Conservation (phyloP, 2,797 vertebrate species). For the Anisognathus igniventris region DNA sequence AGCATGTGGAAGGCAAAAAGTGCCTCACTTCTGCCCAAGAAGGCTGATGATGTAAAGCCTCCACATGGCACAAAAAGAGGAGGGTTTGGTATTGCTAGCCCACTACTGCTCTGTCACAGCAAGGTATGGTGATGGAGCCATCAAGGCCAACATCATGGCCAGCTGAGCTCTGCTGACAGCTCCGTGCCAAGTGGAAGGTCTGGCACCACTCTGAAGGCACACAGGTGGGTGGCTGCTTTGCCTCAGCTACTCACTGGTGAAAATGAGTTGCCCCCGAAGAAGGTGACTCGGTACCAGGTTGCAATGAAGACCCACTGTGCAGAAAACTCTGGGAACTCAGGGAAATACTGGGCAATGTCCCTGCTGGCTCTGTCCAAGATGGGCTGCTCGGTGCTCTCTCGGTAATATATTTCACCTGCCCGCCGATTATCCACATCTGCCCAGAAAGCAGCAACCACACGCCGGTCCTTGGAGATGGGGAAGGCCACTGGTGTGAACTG, state of each 20-base stretch:
- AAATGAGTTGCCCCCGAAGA: constrained; percentile 89
- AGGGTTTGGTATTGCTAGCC: neutral
- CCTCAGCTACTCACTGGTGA: constrained; percentile 83
- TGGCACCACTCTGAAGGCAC: neutral
- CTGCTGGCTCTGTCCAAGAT: constrained; percentile 79
- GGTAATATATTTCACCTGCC: constrained; percentile 87
- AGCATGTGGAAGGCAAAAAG: neutral
- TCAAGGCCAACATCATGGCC: fast-evolving
- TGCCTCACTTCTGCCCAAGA: neutral
- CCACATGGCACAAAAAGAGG: fast-evolving
- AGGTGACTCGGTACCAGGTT: constrained; percentile 94
- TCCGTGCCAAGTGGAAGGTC: fast-evolving
- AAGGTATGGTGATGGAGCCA: fast-evolving
- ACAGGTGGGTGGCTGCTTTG: neutral
- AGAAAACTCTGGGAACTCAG: constrained; percentile 83
- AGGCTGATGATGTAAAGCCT: neutral
- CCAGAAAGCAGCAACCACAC: constrained; percentile 96
- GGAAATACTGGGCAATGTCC: constrained; percentile 85
- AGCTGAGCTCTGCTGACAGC: neutral
- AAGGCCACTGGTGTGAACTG: constrained; percentile 97
- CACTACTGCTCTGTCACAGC: fast-evolving
- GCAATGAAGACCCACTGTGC: constrained; percentile 90
- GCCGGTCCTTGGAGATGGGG: constrained; percentile 92
- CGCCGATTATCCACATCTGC: constrained; percentile 93
- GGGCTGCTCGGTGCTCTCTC: constrained; percentile 82